Evolutionary conservation across 2,888 invertebrate genomes (phyloP), one percentile per base, ranked within the genome.

Genomic region (Ligdia adustata): DNA sequence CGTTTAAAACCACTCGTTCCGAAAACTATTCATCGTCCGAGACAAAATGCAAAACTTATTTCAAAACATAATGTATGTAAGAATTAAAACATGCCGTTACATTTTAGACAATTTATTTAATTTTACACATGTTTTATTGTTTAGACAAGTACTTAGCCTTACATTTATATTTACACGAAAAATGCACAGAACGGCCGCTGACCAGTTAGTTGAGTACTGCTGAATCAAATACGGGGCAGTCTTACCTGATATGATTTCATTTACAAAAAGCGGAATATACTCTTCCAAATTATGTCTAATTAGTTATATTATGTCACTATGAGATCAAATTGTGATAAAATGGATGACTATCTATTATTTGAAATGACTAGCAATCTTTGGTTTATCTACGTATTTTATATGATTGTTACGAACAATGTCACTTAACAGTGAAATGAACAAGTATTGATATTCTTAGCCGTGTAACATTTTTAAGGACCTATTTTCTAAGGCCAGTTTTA

Each of bases 121-220:
- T 89, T 89, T 84, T 89, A 90, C 89, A 89, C 88, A 83, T 84
- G 84, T 86, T 85, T 82, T 82, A 82, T 78, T n/a, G n/a, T n/a
- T 79, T 75, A 84, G 80, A 87, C 78, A 77, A 79, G 73, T 41
- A 39, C 20, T 28, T 72, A 78, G 65, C 54, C 83, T 87, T 85
- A 84, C 24, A 60, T 67, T 32, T 75, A 87, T 90, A 89, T 90
- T 83, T 89, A 90, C 89, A 90, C 60, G 60, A 68, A 67, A n/a
- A 84, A 86, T 86, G 80, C 86, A 85, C 84, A 82, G 66, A 67
- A 71, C 70, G 82, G 79, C 84, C 80, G 66, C 66, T 64, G 71
- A 66, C 62, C 69, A 67, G 9, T 22, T 28, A 15, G n/a, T 65
- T 59, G 58, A 58, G 2, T 22, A 1, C 7, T 22, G 22, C 22